Base-by-base conservation (phyloP, 2,888 invertebrate genomes). In the Drosophila imparisetae region DNA sequence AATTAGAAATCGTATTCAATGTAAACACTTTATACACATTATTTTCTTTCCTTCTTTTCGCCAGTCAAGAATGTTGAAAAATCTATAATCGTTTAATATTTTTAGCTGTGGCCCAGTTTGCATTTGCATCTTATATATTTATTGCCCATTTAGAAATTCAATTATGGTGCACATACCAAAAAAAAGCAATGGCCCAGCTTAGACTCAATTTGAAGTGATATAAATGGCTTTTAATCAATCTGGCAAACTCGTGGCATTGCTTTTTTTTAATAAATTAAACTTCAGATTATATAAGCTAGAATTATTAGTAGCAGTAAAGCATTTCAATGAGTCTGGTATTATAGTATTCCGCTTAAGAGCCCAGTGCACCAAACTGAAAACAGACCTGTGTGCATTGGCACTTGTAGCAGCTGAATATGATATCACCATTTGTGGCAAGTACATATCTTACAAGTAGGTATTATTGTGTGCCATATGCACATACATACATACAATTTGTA, bases 1-100 rank as follows among this genome's bases (percentile, higher is more conserved):
- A 45, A 75, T 65, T 70, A 42, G 49, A 75, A 69, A 59, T 66
- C 61, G 54, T 64, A 67, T 58, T 34, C 63, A 48, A 63, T 71
- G 29, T 36, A 71, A 50, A 72, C 64, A 48, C 64, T 72, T 38
- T 48, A 70, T n/a, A 27, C 40, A 36, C 27, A 40, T 32, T 53
- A 30, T 48, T 38, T 27, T 36, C 40, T 7, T 63, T 75, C 11
- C n/a, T n/a, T n/a, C n/a, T n/a, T 27, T 30, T 74, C 45, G 21
- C 53, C 53, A 53, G 36, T 18, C 53, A 38, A 21, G 15, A 10
- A n/a, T 36, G n/a, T 29, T 29, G 18, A n/a, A 27, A 27, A 13
- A 38, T 49, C 48, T 21, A 32, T 10, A 53, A 38, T 32, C 45
- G 30, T 27, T 32, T 10, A 18, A 27, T 32, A 48, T 66, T 66